Evolutionary conservation across 2,797 vertebrate genomes (phyloP), one percentile per base, ranked within the genome.

Genomic region (Gadopsis bispinosus): DNA sequence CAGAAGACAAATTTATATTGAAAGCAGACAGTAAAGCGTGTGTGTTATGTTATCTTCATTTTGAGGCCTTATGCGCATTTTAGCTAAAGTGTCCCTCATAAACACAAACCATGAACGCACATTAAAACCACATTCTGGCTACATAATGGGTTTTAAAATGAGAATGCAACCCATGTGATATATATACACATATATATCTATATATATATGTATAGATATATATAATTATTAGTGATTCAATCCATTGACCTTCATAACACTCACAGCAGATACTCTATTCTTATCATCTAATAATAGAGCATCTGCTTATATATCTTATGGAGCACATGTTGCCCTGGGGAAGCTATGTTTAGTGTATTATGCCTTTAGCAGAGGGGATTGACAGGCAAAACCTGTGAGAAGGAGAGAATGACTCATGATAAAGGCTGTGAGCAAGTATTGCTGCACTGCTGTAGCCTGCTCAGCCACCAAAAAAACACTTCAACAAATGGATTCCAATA

Each of bases 281-380:
- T 72, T 78, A 85, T 79, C 79, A 69, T 84, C 54, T 76, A 78
- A 79, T 87, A 81, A 87, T 75, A 84, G 53, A 77, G 75, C 70
- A 55, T 63, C 69, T 69, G 66, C 63, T 73, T 43, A 67, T 79
- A 81, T 81, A 72, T 78, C 61, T 69, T 51, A 55, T 82, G 72
- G 62, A 86, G 82, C 73, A 41, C 75, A 83, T 76, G 77, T 80
- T 69, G 73, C 69, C 65, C 77, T 50, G 29, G 67, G 69, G 73
- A 79, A 60, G 67, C 79, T 84, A 85, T 79, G 60, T 81, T 80
- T 81, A 81, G 73, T 79, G 43, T 48, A 67, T 80, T 83, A 77
- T 81, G 80, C 74, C 69, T 88, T 87, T 79, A 81, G 71, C 63
- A 20, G 68, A 66, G 19, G 71, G 69, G 80, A 87, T 56, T 80